Evolutionary conservation across 2,113 vertebrate genomes (phyloP).

Genomic region (Urocynchramus pylzowi): DNA sequence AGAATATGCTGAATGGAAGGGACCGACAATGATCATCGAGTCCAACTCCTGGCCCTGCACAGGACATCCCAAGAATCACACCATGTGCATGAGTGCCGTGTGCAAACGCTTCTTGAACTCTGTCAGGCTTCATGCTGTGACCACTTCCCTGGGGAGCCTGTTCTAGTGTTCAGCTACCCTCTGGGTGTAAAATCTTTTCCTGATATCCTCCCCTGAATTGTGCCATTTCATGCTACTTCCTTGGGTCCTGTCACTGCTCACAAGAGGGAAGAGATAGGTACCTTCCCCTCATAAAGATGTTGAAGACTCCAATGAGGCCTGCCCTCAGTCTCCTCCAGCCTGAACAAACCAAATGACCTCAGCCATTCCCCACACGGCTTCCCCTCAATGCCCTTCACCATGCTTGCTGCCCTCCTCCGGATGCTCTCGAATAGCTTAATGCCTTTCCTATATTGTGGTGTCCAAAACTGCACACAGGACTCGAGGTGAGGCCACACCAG

Average conservation of each 20-base stretch:
- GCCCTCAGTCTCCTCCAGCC: background rate
- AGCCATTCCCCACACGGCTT: background rate
- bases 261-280: background rate
- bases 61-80: background rate
- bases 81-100: background rate
- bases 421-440: background rate
- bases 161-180: background rate
- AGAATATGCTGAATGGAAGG: background rate
- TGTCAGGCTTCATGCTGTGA: background rate
- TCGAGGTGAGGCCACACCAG: background rate
- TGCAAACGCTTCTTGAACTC: background rate
- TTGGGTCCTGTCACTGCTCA: background rate
- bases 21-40: fast-evolving
- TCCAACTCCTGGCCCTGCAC: background rate
- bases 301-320: background rate
- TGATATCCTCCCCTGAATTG: background rate
- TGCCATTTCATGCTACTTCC: background rate
- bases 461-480: background rate
- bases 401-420: background rate
- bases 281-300: background rate
- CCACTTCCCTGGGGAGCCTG: background rate
- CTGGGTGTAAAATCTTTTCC: background rate
- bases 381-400: background rate
- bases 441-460: background rate
- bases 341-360: background rate